Evolutionary conservation across 2,888 invertebrate species (phyloP).

Genomic region (Gibbula magus): DNA sequence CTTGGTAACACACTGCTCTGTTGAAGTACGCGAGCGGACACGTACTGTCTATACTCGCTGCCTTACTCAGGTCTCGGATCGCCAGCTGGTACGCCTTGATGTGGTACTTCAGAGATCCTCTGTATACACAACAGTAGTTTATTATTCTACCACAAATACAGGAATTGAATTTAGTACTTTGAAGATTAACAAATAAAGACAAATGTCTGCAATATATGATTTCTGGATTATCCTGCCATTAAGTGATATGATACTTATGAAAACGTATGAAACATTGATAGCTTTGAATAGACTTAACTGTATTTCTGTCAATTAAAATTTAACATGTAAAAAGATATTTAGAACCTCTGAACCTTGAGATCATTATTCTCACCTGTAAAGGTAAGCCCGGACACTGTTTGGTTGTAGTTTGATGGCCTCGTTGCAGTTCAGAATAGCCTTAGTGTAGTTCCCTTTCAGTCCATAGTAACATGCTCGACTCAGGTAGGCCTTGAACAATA

Average conservation of each 20-base stretch:
- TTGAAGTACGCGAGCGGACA: slow-evolving; percentile 75
- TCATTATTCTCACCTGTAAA: slow-evolving; percentile 69
- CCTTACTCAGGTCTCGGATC: slow-evolving; percentile 71
- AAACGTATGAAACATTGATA: too few relatives aligned
- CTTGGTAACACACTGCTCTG: slow-evolving; percentile 74
- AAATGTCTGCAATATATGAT: too few relatives aligned
- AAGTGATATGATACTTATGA: too few relatives aligned
- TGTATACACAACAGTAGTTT: slow-evolving; percentile 39
- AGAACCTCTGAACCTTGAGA: too few relatives aligned
- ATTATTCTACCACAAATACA: not conserved
- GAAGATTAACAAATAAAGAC: too few relatives aligned
- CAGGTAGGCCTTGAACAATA: slow-evolving; percentile 68
- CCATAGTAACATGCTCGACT: slow-evolving; percentile 74
- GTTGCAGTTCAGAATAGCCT: slow-evolving; percentile 76
- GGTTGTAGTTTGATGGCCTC: slow-evolving; percentile 74
- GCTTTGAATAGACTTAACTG: too few relatives aligned
- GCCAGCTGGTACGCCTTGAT: slow-evolving; percentile 74
- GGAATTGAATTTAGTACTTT: too few relatives aligned
- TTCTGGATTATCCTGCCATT: too few relatives aligned
- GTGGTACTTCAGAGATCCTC: slow-evolving; percentile 74
- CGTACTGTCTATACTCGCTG: slow-evolving; percentile 69
- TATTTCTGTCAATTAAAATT: too few relatives aligned
- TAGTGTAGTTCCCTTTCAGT: slow-evolving; percentile 69
- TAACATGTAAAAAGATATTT: too few relatives aligned
- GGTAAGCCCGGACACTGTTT: slow-evolving; percentile 72